A percentile compares a stretch with the other conserved stretches of the same genome.
phyloP scores from a whole-genome alignment of 2,888 invertebrate genomes.

The Xestia sexstrigata region DNA sequence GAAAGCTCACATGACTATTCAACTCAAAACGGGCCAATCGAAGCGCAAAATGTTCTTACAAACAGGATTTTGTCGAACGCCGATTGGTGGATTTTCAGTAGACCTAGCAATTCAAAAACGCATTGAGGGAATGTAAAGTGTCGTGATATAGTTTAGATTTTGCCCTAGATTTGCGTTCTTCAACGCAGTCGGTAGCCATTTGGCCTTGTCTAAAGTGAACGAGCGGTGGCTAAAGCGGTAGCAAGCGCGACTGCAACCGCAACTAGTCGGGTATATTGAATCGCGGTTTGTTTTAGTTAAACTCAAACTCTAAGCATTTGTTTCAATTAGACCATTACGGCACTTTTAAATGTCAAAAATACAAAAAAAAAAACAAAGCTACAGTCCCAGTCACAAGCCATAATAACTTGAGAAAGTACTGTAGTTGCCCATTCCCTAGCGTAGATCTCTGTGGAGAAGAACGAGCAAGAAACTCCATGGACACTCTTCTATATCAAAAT shows the following conservation, averaged over 20 bases:
- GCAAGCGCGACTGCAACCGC: background rate
- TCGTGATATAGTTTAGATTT: constrained; percentile 74
- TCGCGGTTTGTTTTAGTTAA: too few relatives aligned
- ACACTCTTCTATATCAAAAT: too few relatives aligned
- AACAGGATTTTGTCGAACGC: constrained; percentile 53
- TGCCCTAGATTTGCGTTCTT: constrained; percentile 81
- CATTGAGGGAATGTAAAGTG: constrained; percentile 66
- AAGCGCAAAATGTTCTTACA: constrained; percentile 50
- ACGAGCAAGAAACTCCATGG: too few relatives aligned
- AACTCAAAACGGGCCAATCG: constrained; percentile 38
- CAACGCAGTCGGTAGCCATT: constrained; percentile 74
- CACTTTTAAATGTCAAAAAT: too few relatives aligned
- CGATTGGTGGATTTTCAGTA: constrained; percentile 63
- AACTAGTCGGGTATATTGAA: too few relatives aligned
- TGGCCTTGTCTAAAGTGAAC: background rate
- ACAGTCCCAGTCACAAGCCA: too few relatives aligned
- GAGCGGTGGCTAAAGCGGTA: background rate
- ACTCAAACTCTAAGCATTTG: too few relatives aligned
- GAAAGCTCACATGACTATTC: constrained; percentile 46
- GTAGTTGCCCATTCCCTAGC: too few relatives aligned
- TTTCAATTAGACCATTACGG: too few relatives aligned
- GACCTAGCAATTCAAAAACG: constrained; percentile 65
- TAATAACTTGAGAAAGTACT: too few relatives aligned
- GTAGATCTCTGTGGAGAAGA: too few relatives aligned
- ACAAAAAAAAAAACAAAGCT: too few relatives aligned